phyloP scores from a whole-genome alignment of 2,113 vertebrate genomes.

The Sigmodon hispidus region DNA sequence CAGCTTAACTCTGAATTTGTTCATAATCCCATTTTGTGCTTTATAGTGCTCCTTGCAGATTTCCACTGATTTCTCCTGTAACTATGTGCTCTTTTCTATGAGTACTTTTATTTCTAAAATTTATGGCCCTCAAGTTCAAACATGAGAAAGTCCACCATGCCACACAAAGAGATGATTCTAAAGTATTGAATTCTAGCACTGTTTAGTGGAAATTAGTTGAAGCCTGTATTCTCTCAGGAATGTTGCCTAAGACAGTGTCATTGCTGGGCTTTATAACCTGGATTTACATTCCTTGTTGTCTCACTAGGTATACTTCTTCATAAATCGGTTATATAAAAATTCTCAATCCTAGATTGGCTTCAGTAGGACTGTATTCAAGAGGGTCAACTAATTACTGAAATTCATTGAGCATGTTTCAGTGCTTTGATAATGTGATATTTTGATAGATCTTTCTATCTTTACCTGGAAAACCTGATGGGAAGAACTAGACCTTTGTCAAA shows the following conservation, averaged over 20 bases:
- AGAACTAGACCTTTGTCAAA: background rate
- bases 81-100: background rate
- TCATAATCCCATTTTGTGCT: conserved; percentile 36
- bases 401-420: conserved; percentile 2
- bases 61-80: background rate
- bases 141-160: background rate
- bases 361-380: background rate
- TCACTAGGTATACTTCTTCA: conserved; percentile 5
- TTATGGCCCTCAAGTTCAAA: background rate
- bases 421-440: conserved; percentile 19
- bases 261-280: background rate
- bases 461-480: conserved; percentile 22
- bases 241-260: background rate
- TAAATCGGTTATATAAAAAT: background rate
- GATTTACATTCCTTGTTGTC: background rate
- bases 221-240: background rate
- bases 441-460: background rate
- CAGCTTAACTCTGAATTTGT: conserved; percentile 26
- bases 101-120: background rate
- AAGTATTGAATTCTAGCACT: background rate
- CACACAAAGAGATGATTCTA: background rate
- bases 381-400: background rate
- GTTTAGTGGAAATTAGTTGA: background rate
- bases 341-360: background rate
- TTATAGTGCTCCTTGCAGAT: background rate